phyloP scores from a whole-genome alignment of 1,140 invertebrate species.

The Meloidogyne chitwoodi region DNA sequence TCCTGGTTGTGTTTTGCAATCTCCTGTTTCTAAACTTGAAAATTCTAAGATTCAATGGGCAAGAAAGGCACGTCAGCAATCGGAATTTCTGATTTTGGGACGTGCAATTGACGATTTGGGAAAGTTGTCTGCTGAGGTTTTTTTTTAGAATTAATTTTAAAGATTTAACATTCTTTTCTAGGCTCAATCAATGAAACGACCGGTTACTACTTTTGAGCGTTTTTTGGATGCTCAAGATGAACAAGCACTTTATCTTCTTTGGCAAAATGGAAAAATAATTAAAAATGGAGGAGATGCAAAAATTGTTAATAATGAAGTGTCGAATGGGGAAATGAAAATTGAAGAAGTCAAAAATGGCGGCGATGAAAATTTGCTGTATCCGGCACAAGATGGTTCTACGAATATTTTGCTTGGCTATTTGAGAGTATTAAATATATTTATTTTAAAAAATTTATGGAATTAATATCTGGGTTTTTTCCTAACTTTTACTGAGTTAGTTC shows the following conservation, averaged over 20 bases:
- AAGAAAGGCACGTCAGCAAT: neutral
- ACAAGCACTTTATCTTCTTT: constrained; percentile 33
- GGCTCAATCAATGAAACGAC: constrained; percentile 24
- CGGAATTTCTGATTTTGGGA: neutral
- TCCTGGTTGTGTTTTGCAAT: neutral
- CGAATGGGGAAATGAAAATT: neutral
- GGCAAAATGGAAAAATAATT: constrained; percentile 13
- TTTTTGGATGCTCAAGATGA: constrained; percentile 29
- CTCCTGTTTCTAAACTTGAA: neutral
- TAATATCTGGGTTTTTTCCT: too few species aligned
- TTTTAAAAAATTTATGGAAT: too few species aligned
- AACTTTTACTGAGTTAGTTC: too few species aligned
- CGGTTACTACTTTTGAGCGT: constrained; percentile 28
- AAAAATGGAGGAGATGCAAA: neutral
- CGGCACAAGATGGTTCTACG: neutral
- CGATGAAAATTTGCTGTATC: neutral
- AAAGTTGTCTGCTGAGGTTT: constrained; percentile 9
- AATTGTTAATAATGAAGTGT: neutral
- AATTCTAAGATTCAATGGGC: neutral
- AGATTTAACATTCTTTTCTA: constrained; percentile 14
- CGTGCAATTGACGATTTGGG: constrained; percentile 1
- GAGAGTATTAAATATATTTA: too few species aligned
- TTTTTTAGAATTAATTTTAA: neutral
- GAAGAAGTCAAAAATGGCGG: neutral
- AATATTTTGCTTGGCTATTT: neutral